Percentiles rank a stretch among this genome's conserved stretches.
Conservation (phyloP, 2,113 vertebrate genomes). For the Ardeotis arabs region DNA sequence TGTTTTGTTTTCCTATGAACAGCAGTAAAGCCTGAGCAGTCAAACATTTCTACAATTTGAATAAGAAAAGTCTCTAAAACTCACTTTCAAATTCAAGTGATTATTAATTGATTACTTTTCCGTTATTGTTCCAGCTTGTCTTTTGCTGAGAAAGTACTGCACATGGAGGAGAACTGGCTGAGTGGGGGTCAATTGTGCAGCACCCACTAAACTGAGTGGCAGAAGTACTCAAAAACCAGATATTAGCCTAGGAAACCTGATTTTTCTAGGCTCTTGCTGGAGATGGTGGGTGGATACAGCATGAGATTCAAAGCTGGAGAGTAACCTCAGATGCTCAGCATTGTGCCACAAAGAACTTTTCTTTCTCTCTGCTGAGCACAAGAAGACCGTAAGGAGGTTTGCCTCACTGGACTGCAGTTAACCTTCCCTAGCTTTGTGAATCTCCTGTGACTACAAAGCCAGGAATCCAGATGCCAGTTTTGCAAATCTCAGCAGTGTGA, state of each 20-base stretch:
- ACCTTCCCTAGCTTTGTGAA: neutral
- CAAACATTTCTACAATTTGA: neutral
- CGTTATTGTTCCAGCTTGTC: neutral
- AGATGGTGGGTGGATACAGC: neutral
- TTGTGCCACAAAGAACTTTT: neutral
- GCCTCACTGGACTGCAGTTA: neutral
- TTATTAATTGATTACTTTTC: neutral
- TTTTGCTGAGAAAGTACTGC: neutral
- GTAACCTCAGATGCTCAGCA: neutral
- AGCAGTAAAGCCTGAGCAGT: neutral
- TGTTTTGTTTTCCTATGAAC: neutral
- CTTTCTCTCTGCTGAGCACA: neutral
- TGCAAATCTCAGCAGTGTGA: neutral
- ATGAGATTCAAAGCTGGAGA: neutral
- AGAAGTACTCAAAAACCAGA: neutral
- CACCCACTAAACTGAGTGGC: neutral
- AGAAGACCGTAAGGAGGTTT: neutral
- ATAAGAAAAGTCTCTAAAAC: neutral
- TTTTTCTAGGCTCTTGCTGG: neutral
- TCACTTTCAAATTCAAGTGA: neutral
- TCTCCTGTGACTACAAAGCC: neutral
- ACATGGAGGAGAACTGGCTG: neutral
- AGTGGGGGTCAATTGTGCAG: neutral
- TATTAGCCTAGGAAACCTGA: neutral
- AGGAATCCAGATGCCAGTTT: neutral